Evolutionary conservation across 1,140 invertebrate species (phyloP).

Genomic region (Drosophila nikananu): DNA sequence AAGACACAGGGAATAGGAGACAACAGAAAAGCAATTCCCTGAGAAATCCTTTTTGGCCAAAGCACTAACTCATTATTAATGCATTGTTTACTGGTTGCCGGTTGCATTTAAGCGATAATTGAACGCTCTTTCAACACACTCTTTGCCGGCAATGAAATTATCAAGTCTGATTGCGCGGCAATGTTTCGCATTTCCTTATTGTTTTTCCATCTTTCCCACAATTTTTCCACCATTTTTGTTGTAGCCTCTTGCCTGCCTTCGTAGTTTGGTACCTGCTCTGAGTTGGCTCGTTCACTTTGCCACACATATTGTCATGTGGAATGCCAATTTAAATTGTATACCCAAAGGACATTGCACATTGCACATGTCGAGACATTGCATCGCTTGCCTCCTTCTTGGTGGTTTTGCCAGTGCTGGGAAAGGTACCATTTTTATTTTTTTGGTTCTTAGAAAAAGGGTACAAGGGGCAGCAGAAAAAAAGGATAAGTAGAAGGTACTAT

Average conservation of each 20-base stretch:
- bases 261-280: constrained; percentile 17
- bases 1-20: background rate
- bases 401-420: constrained; percentile 10
- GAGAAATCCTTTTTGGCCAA: constrained; percentile 6
- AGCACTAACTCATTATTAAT: constrained; percentile 34
- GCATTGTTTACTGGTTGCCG: constrained; percentile 30
- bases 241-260: background rate
- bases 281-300: constrained; percentile 37
- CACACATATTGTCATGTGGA: constrained; percentile 72
- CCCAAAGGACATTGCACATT: constrained; percentile 75
- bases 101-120: constrained; percentile 50
- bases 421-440: background rate
- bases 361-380: constrained; percentile 57
- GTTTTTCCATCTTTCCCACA: background rate
- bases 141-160: constrained; percentile 36
- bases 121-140: constrained; percentile 14
- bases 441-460: background rate
- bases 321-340: constrained; percentile 82
- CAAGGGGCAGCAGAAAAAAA: background rate
- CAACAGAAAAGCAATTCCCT: constrained; percentile 4
- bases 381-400: constrained; percentile 15
- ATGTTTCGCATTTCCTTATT: constrained; percentile 6
- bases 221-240: background rate
- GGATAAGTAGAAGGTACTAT: background rate
- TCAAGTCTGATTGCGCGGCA: constrained; percentile 36